Evolutionary conservation across 2,888 invertebrate genomes (phyloP), one percentile per base, ranked within the genome.

Genomic region (Cephalotes varians): DNA sequence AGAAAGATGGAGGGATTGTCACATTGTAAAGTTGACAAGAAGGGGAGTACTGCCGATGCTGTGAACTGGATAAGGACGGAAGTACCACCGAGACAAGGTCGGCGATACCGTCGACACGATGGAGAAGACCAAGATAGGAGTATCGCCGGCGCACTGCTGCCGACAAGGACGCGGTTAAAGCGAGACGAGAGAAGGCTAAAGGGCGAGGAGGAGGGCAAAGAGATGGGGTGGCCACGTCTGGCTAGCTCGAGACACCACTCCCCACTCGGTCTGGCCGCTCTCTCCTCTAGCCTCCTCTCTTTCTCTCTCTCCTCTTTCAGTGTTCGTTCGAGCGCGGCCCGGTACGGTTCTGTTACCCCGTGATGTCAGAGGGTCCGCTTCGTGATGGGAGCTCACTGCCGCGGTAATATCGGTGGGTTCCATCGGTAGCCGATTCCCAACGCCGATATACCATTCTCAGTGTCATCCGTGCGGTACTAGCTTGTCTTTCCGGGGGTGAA

Each of bases 251-350:
- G 89, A 86, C 87, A 83, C 81, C 79, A 73, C 86, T 81, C 86
- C 83, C 77, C 83, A 79, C 82, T 74, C 62, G 69, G 76, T 83
- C 69, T 72, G 84, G 85, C 81, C 86, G 81, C 37, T 72, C 82
- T 76, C 83, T 85, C 60, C 83, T 58, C 86, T 76, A 81, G 81
- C 60, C 76, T 81, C 83, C 88, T 89, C 89, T 89, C 85, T 83
- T 86, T 83, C 85, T 73, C 83, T 67, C 83, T 69, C 84, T 80
- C 85, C 83, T 87, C 88, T 87, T 91, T 92, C 93, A 94, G 94
- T 94, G 92, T 92, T 92, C 91, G 92, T 91, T 92, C 93, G 93
- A 93, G 92, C 93, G 93, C 93, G 93, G 92, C 90, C 90, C 92
- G 90, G 92, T 91, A 91, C 90, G 90, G 92, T 92, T 91, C 86